Percentiles rank a stretch among this genome's conserved stretches.
These are phyloP conservation scores for Drosophila sucinea DNA, from an alignment of 1,140 invertebrate species.

Conservation along the genomic window DNA sequence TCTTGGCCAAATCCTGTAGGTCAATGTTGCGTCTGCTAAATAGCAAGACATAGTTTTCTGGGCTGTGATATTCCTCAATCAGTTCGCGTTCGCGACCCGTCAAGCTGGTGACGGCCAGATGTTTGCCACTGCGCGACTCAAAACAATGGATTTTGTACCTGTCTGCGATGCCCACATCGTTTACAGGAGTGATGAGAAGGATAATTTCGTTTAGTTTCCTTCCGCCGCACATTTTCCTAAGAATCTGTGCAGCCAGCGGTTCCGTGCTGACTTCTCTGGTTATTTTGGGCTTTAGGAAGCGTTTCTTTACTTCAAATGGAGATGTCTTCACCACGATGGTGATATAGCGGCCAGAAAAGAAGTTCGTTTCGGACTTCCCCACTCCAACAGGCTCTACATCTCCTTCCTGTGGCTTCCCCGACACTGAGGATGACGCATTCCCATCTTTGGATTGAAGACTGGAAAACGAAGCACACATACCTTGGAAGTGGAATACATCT, in stretches of 20 bases:
- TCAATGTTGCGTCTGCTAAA: background rate
- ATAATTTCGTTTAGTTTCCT: background rate
- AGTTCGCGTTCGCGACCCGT: background rate
- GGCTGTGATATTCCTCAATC: background rate
- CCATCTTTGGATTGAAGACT: too few species aligned
- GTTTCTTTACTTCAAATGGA: background rate
- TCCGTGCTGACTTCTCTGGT: background rate
- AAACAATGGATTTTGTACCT: conserved; percentile 4
- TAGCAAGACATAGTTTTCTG: background rate
- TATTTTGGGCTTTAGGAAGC: background rate
- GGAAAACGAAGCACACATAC: too few species aligned
- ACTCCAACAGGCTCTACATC: background rate
- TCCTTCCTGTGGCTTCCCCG: background rate
- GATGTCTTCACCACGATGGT: background rate
- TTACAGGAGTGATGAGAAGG: conserved; percentile 2
- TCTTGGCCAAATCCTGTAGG: conserved; percentile 5
- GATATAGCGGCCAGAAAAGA: background rate
- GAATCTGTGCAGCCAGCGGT: background rate
- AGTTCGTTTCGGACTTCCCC: background rate
- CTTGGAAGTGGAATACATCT: too few species aligned
- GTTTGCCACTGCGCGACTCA: background rate
- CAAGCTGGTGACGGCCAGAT: conserved; percentile 8
- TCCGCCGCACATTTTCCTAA: background rate
- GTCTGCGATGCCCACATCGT: background rate
- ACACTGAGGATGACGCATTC: background rate